Base-by-base conservation (phyloP, 2,888 invertebrate genomes). In the Ophion slaviceki region DNA sequence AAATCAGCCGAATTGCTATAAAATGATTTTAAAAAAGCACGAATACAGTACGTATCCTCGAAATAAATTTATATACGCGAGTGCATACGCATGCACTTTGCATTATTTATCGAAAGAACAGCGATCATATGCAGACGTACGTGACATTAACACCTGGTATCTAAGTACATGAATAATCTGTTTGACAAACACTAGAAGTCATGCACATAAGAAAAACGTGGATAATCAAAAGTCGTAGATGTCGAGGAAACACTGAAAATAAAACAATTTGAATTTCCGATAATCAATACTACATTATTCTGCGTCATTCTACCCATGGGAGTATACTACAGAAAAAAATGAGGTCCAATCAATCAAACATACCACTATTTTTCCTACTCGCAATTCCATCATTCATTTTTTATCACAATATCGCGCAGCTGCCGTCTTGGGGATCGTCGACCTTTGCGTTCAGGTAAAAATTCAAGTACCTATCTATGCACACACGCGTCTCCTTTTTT, bases 91-190 rank as follows among this genome's bases (percentile, higher is more conserved):
- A 32, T 32, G 32, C 32, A 32, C 32, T 4, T 32, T 32, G 32
- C 32, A 32, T 32, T 32, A 32, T 32, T 32, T 32, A 32, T 40
- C 24, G 20, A n/a, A 20, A 20, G 11, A 20, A 40, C 32, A 62
- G 24, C 47, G 24, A 40, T 64, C 14, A 17, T 36, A 67, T 74
- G 11, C 47, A 8, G 66, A 40, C 24, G 32, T 11, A n/a, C n/a
- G 28, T 32, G 57, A 53, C 45, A 59, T 84, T 81, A 78, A 70
- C 84, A 28, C 53, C 45, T 74, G 62, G 61, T 40, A 47, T 78
- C 81, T 85, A 81, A 85, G 47, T 78, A 14, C 45, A 47, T 14
- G 53, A 74, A 68, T 28, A 77, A 84, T 81, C 68, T 53, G 53
- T 62, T 77, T 57, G 72, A 62, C 77, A 77, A 77, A 77, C 53